These are phyloP conservation scores for Myathropa florea DNA, from an alignment of 2,888 invertebrate species.

Conservation along the genomic window DNA sequence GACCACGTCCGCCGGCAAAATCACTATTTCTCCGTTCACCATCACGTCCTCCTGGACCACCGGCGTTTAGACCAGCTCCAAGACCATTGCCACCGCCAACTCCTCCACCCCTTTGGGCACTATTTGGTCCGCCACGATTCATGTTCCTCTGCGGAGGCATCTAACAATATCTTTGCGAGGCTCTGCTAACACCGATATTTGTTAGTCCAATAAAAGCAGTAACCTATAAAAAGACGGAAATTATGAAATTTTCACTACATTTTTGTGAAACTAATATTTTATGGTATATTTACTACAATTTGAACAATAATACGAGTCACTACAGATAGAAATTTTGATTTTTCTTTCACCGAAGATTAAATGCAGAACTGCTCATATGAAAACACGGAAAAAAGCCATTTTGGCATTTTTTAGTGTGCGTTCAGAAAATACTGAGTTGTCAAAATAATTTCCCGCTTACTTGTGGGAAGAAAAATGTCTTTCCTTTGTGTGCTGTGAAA, in stretches of 20 bases:
- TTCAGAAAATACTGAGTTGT: conserved; percentile 59
- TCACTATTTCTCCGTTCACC: conserved; percentile 46
- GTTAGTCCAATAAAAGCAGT: conserved; percentile 2
- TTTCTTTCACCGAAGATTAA: conserved; percentile 13
- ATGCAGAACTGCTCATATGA: conserved; percentile 30
- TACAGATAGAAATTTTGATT: conserved; percentile 27
- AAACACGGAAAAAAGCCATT: conserved; percentile 64
- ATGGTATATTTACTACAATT: conserved; percentile 26
- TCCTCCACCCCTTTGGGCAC: conserved; percentile 27
- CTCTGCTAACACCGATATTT: conserved; percentile 22
- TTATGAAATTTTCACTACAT: neutral
- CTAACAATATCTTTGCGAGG: conserved; percentile 22
- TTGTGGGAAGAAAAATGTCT: neutral
- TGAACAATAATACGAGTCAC: conserved; percentile 10
- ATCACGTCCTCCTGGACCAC: conserved; percentile 1
- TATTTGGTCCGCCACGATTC: conserved; percentile 56
- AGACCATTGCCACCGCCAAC: conserved; percentile 3
- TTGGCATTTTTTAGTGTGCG: conserved; percentile 72
- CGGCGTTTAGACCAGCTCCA: neutral
- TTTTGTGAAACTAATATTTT: neutral
- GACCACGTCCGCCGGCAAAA: neutral
- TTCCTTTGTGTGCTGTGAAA: no score
- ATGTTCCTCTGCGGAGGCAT: conserved; percentile 69
- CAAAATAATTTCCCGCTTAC: conserved; percentile 9
- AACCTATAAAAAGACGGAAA: conserved; percentile 1